Evolutionary conservation across 1,140 invertebrate species (phyloP).

Genomic region (Platyscapa corneri): DNA sequence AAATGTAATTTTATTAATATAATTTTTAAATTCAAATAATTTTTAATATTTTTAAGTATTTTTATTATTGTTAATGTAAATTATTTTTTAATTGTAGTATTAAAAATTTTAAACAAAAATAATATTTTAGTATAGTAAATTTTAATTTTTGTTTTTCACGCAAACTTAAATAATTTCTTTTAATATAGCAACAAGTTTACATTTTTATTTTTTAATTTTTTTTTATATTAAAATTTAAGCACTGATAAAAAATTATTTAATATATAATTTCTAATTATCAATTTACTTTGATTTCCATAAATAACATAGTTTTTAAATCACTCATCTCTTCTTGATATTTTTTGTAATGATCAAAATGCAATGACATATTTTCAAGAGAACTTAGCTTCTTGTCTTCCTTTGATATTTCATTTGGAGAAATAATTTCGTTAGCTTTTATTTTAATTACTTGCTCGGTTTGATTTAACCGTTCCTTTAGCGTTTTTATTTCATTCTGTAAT

Average conservation of each 20-base stretch:
- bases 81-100: too few species aligned
- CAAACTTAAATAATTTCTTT: too few species aligned
- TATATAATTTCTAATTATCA: background rate
- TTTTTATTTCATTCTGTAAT: slow-evolving; percentile 77
- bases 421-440: slow-evolving; percentile 67
- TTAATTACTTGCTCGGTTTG: slow-evolving; percentile 74
- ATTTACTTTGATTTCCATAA: slow-evolving; percentile 66
- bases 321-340: slow-evolving; percentile 70
- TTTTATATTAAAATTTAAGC: too few species aligned
- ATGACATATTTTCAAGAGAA: slow-evolving; percentile 32
- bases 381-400: slow-evolving; percentile 62
- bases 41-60: too few species aligned
- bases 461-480: slow-evolving; percentile 76
- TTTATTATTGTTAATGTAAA: too few species aligned
- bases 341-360: slow-evolving; percentile 62
- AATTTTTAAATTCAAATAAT: too few species aligned
- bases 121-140: too few species aligned
- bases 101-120: too few species aligned
- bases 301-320: slow-evolving; percentile 62
- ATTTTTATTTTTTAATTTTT: too few species aligned
- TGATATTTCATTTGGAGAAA: slow-evolving; percentile 64
- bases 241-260: background rate
- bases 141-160: too few species aligned
- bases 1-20: background rate
- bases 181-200: too few species aligned